Base-by-base conservation (phyloP, 2,888 invertebrate species). In the Coronaproctus castanopsis region DNA sequence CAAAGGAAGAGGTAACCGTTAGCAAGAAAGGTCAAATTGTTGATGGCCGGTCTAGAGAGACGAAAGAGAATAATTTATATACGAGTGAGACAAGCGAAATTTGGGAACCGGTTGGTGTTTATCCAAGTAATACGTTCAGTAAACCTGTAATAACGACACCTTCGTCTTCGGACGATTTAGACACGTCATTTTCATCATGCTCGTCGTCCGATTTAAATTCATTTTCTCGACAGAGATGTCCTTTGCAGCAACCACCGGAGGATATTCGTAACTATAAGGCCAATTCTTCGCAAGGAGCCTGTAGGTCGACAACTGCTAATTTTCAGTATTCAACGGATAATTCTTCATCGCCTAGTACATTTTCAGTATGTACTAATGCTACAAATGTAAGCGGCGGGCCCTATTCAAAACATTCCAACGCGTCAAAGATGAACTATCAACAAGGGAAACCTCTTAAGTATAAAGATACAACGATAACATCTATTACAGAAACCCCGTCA, bases 11-110 rank as follows among this genome's bases (percentile, higher is more conserved):
- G 68, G 80, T 83, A 63, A 80, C 80, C 0, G 81, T 83, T 24
- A 78, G 80, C 1, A 75, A 79, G 23, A 80, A 78, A 61, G 83
- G 83, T 1, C 76, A 76, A 65, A 75, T 83, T 60, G 77, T 83
- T n/a, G 83, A 83, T 69, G 83, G 83, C 68, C 71, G 82, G 3
- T 78, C 78, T 62, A 76, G 80, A 56, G 82, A 83, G 70, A 81
- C 80, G 50, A 81, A 82, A 70, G 83, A 83, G 67, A 80, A 82
- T 69, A 82, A 82, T 69, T 79, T 77, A 67, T 83, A 81, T 69
- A 78, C 79, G 54, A 81, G 79, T 66, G 77, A 79, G 55, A 78
- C 80, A 57, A 79, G 79, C 63, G 82, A 82, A 70, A 76, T 81
- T 63, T 81, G 80, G 78, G 80, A 81, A 68, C 81, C 81, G 10